Evolutionary conservation across 2,113 vertebrate genomes (phyloP).

Genomic region (Microtus montanus): DNA sequence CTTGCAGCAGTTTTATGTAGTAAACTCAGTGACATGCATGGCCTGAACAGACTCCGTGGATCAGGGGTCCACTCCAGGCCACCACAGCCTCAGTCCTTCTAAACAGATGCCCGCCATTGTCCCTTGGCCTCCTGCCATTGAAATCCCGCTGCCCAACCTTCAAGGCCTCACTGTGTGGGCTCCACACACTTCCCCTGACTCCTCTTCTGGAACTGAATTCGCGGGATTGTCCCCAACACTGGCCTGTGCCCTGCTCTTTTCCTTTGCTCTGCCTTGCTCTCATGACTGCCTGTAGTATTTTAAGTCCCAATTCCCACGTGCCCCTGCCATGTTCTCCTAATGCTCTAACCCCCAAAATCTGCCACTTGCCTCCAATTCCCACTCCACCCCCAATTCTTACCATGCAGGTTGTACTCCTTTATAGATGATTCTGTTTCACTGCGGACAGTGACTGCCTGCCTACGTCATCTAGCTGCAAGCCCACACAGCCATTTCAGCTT

Average conservation of each 20-base stretch:
- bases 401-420: neutral
- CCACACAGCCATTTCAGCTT: neutral
- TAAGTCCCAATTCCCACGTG: neutral
- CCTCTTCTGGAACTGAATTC: neutral
- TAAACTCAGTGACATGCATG: neutral
- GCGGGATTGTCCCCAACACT: neutral
- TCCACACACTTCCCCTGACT: neutral
- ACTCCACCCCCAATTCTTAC: neutral
- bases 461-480: neutral
- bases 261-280: neutral
- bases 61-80: neutral
- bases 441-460: neutral
- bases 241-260: neutral
- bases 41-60: neutral
- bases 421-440: neutral
- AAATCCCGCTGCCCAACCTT: neutral
- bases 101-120: neutral
- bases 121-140: neutral
- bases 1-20: neutral
- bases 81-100: neutral
- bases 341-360: neutral
- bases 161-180: neutral
- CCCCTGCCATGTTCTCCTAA: too few relatives aligned
- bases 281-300: too few relatives aligned
- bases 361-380: too few relatives aligned